Conservation (phyloP, 2,113 vertebrate genomes). For the Vulpes ferrilata region DNA sequence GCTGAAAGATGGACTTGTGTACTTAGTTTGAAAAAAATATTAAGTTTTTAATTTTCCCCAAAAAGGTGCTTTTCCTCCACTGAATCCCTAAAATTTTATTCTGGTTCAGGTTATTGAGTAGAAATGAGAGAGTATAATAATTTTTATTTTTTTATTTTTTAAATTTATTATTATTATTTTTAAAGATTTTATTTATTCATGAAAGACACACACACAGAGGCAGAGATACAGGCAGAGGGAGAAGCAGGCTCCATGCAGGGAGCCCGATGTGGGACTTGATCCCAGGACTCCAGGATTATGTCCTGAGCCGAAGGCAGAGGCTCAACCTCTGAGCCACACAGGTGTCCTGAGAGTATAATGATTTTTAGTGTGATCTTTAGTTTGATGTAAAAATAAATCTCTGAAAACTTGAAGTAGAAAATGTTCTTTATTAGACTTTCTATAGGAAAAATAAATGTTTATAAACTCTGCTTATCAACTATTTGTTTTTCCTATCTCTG, state of each 20-base stretch:
- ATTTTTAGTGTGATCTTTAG: conserved; percentile 22
- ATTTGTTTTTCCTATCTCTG: conserved; percentile 84
- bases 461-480: conserved; percentile 81
- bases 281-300: too few relatives aligned
- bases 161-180: too few relatives aligned
- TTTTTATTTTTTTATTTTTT: neutral
- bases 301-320: too few relatives aligned
- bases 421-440: conserved; percentile 68
- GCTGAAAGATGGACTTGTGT: conserved; percentile 34
- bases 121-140: neutral
- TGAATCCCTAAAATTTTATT: conserved; percentile 27
- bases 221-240: too few relatives aligned
- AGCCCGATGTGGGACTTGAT: too few relatives aligned
- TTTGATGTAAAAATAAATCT: conserved; percentile 63
- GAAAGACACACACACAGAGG: too few relatives aligned
- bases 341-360: neutral
- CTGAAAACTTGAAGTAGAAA: conserved; percentile 74
- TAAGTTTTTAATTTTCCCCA: neutral
- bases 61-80: neutral
- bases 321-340: too few relatives aligned
- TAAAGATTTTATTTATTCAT: too few relatives aligned
- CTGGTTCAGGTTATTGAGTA: conserved; percentile 12
- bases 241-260: too few relatives aligned
- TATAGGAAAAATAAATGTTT: conserved; percentile 82
- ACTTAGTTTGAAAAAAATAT: neutral